Evolutionary conservation across 2,113 vertebrate species (phyloP).

Genomic region (Stomatorhinus ivindoensis): DNA sequence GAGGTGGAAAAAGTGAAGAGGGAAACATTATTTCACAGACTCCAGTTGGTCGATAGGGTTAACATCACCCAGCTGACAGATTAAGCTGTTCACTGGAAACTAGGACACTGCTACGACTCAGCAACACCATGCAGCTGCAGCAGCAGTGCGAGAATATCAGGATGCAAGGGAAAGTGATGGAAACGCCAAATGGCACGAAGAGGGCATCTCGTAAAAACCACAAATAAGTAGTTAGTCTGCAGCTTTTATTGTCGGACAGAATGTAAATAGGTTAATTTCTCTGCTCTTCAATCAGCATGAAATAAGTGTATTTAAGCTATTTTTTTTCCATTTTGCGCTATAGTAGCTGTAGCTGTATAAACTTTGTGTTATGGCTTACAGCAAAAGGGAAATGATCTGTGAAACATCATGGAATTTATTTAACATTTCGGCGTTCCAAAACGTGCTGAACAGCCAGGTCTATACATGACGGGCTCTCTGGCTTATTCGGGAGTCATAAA

Average conservation of each 20-base stretch:
- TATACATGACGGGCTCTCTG: neutral
- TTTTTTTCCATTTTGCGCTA: neutral
- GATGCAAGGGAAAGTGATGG: neutral
- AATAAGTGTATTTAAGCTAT: neutral
- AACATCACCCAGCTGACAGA: constrained; percentile 33
- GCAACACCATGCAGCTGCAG: constrained; percentile 1
- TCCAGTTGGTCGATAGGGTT: constrained; percentile 31
- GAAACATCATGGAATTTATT: neutral
- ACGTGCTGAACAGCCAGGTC: neutral
- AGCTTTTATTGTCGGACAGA: neutral
- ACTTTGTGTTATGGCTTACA: neutral
- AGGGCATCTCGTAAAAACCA: constrained; percentile 5
- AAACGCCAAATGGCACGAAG: constrained; percentile 10
- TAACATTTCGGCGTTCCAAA: neutral
- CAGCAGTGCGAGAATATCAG: neutral
- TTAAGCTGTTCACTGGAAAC: constrained; percentile 40
- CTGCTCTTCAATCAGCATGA: neutral
- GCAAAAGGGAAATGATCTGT: neutral
- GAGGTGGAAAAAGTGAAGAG: constrained; percentile 1
- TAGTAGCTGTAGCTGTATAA: neutral
- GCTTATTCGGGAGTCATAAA: neutral
- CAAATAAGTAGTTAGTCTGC: neutral
- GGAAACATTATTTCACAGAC: neutral
- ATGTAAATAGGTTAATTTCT: neutral
- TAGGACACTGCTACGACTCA: constrained; percentile 38